phyloP scores from a whole-genome alignment of 2,113 vertebrate genomes.

The Falco punctatus region DNA sequence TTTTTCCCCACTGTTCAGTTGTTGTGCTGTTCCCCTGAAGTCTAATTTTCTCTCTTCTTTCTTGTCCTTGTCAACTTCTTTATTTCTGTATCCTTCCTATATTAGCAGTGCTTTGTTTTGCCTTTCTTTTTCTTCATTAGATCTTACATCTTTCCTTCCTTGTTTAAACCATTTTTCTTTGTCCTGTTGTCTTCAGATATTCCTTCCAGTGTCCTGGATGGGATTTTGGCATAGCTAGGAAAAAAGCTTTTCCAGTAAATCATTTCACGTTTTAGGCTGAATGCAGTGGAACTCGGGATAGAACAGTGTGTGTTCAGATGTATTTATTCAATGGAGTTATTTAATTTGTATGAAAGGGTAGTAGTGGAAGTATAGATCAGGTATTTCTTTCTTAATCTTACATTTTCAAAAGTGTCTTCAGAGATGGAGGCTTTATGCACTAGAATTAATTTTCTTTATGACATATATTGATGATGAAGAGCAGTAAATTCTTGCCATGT shows the following conservation, averaged over 20 bases:
- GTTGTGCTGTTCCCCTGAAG: not conserved
- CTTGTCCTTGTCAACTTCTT: not conserved
- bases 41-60: not conserved
- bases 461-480: not conserved
- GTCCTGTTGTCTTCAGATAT: not conserved
- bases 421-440: not conserved
- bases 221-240: not conserved
- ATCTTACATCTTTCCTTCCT: not conserved
- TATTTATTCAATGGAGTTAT: not conserved
- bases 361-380: not conserved
- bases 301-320: not conserved
- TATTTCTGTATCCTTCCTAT: not conserved
- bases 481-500: not conserved
- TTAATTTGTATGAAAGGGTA: not conserved
- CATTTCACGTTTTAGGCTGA: not conserved
- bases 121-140: not conserved
- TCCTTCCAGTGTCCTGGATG: not conserved
- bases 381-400: not conserved
- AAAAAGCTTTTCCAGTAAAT: not conserved
- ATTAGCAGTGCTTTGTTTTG: not conserved
- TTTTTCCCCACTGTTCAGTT: not conserved
- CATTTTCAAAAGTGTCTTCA: not conserved
- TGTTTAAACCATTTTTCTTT: not conserved
- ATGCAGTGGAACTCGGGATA: not conserved
- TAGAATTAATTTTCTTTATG: not conserved